A percentile compares a stretch with the other conserved stretches of the same genome.
Conservation (phyloP, 2,888 invertebrate genomes). For the Drosophila neotestacea region DNA sequence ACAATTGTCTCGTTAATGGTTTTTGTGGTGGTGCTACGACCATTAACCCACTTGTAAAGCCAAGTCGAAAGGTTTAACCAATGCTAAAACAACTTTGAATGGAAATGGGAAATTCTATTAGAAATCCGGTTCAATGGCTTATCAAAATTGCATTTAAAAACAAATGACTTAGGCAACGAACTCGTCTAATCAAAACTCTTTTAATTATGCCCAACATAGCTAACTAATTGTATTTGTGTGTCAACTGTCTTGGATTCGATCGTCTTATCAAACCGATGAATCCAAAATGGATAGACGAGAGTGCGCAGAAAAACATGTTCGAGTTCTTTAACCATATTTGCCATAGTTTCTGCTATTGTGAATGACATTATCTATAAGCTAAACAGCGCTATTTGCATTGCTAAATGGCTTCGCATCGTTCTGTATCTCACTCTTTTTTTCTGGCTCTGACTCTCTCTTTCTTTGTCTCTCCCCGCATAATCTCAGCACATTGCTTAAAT, state of each 20-base stretch:
- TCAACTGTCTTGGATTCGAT: constrained; percentile 55
- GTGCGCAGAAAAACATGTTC: constrained; percentile 59
- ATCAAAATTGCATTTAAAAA: constrained; percentile 17
- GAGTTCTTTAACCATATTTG: constrained; percentile 71
- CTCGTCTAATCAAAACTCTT: constrained; percentile 42
- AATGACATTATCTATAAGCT: constrained; percentile 79
- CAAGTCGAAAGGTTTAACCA: constrained; percentile 9
- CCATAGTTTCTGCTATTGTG: constrained; percentile 70
- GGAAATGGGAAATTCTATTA: constrained; percentile 42
- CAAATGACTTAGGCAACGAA: constrained; percentile 59
- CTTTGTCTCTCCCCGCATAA: constrained; percentile 46
- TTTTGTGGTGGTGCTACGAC: constrained; percentile 1
- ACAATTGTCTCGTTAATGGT: constrained; percentile 40
- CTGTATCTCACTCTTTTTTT: constrained; percentile 23
- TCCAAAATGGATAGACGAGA: constrained; percentile 45
- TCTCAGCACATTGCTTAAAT: constrained; percentile 69
- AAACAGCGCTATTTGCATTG: constrained; percentile 78
- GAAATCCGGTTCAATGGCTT: constrained; percentile 10
- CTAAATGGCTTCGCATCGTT: constrained; percentile 65
- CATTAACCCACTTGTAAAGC: constrained; percentile 38
- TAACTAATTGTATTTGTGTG: constrained; percentile 60
- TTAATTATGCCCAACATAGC: constrained; percentile 42
- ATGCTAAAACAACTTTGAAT: not conserved
- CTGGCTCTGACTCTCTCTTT: not conserved
- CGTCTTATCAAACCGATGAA: constrained; percentile 63